Conservation (phyloP, 1,140 invertebrate species). For the Andrena cerasifolii region DNA sequence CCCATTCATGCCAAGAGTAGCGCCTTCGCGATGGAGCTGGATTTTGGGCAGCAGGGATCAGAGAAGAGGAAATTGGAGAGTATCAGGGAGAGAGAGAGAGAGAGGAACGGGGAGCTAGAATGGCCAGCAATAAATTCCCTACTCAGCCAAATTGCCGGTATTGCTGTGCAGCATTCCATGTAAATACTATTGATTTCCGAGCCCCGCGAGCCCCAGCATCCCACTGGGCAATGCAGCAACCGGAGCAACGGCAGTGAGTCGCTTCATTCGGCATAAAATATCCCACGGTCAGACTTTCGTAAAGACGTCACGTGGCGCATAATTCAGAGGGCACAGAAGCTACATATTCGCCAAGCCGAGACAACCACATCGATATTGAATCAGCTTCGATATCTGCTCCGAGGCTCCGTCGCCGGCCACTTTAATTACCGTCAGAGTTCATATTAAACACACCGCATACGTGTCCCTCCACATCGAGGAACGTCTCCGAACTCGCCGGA, state of each 20-base stretch:
- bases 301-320: too few relatives aligned
- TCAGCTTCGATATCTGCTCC: too few relatives aligned
- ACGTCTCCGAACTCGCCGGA: too few relatives aligned
- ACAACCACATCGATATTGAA: too few relatives aligned
- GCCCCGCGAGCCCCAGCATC: background rate
- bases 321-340: too few relatives aligned
- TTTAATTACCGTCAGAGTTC: background rate
- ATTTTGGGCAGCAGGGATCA: background rate
- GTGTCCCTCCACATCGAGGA: too few relatives aligned
- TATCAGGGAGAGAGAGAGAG: background rate
- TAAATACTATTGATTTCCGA: conserved; percentile 33
- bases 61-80: background rate
- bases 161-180: background rate
- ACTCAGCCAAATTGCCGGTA: background rate
- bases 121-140: background rate
- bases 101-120: background rate
- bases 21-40: background rate
- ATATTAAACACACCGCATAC: background rate
- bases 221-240: background rate
- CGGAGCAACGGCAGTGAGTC: background rate
- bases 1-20: too few relatives aligned
- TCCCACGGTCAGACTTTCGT: too few relatives aligned
- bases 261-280: background rate
- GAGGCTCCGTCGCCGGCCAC: too few relatives aligned
- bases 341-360: too few relatives aligned